Conservation (phyloP, 2,888 invertebrate species). For the Brachyptera risi region DNA sequence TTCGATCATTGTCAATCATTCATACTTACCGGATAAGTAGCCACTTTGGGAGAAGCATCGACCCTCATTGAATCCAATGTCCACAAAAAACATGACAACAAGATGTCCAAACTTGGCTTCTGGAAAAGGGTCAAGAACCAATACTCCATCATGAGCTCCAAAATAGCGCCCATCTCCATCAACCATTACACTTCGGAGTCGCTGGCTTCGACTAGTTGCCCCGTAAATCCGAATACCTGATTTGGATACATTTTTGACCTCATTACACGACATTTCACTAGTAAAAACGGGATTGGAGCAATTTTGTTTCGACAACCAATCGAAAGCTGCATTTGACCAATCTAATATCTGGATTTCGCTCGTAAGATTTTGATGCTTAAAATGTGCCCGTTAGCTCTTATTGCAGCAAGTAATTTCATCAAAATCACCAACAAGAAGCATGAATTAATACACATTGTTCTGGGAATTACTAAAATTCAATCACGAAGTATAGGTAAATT, state of each 20-base stretch:
- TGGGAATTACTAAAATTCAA: no score
- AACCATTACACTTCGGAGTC: background rate
- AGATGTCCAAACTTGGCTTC: conserved; percentile 49
- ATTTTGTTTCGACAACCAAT: background rate
- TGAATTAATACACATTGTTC: no score
- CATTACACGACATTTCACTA: background rate
- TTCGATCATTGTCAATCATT: background rate
- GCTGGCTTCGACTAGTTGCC: background rate
- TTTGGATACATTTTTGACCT: background rate
- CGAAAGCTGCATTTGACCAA: background rate
- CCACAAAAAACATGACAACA: conserved; percentile 47
- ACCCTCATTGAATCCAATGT: conserved; percentile 38
- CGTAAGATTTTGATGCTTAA: no score
- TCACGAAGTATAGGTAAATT: no score
- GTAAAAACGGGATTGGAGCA: background rate
- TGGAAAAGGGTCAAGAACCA: conserved; percentile 46
- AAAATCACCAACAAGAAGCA: no score
- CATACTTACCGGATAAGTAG: conserved; percentile 43
- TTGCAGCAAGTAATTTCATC: no score
- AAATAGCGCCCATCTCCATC: background rate
- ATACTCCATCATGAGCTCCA: background rate
- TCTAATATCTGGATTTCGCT: no score
- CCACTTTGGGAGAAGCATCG: conserved; percentile 42
- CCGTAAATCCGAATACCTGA: background rate
- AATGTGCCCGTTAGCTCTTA: no score